A percentile compares a stretch with the other conserved stretches of the same genome.
phyloP scores from a whole-genome alignment of 2,797 vertebrate species.

The Ibycter americanus region DNA sequence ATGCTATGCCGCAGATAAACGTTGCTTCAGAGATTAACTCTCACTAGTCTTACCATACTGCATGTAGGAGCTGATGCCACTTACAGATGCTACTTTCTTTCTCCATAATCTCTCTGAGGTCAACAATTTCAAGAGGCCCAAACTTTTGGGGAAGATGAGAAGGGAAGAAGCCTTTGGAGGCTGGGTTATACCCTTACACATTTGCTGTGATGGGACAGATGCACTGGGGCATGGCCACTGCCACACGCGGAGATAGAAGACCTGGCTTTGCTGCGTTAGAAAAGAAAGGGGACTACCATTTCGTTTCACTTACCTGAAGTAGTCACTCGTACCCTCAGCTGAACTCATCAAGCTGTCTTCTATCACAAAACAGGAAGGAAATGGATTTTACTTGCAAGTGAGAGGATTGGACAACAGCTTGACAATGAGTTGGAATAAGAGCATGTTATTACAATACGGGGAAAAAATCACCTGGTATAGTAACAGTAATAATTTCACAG shows the following conservation, averaged over 20 bases:
- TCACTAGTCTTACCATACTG: background rate
- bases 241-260: background rate
- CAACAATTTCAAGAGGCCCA: background rate
- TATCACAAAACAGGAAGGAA: background rate
- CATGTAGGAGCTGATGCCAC: background rate
- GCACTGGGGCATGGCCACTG: background rate
- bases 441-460: background rate
- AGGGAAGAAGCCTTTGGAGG: background rate
- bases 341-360: background rate
- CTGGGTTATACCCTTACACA: background rate
- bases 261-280: background rate
- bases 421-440: background rate
- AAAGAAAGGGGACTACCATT: background rate
- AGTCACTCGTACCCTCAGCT: background rate
- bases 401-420: background rate
- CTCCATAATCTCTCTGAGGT: background rate
- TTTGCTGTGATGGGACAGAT: background rate
- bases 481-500: background rate
- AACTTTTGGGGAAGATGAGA: background rate
- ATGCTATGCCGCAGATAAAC: slow-evolving; percentile 53
- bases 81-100: background rate
- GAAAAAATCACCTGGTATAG: background rate
- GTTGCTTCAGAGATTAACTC: slow-evolving; percentile 58
- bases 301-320: background rate
- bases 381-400: background rate